Percentiles rank a stretch among this genome's conserved stretches.
Evolutionary conservation across 2,797 vertebrate species (phyloP).

Genomic region (Echeneis naucrates): DNA sequence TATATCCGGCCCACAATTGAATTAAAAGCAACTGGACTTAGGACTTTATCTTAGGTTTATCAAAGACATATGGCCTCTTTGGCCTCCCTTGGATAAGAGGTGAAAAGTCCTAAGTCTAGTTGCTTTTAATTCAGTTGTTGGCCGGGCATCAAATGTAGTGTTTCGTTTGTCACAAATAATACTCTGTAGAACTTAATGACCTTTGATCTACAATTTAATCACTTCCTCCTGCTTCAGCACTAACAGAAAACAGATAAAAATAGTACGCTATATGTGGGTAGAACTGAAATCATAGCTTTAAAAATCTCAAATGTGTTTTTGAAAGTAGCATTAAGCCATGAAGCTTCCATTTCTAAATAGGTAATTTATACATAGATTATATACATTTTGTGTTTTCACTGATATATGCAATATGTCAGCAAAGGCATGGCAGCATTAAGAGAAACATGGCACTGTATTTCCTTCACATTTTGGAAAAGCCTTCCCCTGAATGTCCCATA

Average conservation of each 20-base stretch:
- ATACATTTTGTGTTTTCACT: not conserved
- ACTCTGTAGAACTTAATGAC: not conserved
- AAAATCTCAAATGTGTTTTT: not conserved
- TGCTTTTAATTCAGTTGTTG: too few relatives aligned
- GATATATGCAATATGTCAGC: not conserved
- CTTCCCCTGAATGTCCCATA: too few relatives aligned
- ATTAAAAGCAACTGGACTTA: too few relatives aligned
- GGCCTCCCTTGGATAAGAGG: too few relatives aligned
- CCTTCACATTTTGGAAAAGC: too few relatives aligned
- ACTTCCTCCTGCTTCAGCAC: not conserved
- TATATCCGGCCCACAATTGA: too few relatives aligned
- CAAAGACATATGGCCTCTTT: too few relatives aligned
- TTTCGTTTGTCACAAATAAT: slow-evolving; percentile 1
- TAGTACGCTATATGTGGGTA: not conserved
- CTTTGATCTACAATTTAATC: not conserved
- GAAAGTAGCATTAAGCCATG: not conserved
- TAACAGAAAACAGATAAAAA: not conserved
- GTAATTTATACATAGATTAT: not conserved
- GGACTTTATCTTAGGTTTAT: too few relatives aligned
- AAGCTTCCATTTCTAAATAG: not conserved
- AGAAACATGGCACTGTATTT: not conserved
- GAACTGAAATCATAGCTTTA: not conserved
- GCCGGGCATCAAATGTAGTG: too few relatives aligned
- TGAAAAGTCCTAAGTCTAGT: too few relatives aligned
- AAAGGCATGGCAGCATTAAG: not conserved